phyloP scores from a whole-genome alignment of 2,113 vertebrate species.

The Dendrocopos noguchii region DNA sequence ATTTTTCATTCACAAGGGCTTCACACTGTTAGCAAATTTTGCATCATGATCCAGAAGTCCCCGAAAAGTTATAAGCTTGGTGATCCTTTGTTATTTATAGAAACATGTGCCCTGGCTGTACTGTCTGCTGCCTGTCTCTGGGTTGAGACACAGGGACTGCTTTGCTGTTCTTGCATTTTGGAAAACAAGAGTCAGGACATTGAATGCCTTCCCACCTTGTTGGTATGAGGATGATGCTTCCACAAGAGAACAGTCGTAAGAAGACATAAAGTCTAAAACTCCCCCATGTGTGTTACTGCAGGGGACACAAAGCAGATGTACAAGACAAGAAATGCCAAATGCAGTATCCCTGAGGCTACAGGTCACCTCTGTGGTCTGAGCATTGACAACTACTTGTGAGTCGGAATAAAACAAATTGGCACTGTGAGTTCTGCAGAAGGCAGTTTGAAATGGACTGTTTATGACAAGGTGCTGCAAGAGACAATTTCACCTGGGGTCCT shows the following conservation, averaged over 20 bases:
- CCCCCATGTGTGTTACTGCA: neutral
- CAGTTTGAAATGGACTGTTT: neutral
- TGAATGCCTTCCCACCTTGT: rapidly evolving
- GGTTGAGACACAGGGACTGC: neutral
- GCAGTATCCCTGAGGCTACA: neutral
- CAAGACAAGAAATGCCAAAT: neutral
- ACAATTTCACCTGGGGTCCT: neutral
- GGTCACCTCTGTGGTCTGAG: neutral
- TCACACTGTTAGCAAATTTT: neutral
- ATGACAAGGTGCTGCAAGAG: neutral
- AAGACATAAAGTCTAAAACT: neutral
- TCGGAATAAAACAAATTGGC: neutral
- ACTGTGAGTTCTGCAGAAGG: neutral
- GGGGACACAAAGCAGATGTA: neutral
- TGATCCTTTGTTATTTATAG: neutral
- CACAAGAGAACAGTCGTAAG: neutral
- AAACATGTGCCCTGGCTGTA: rapidly evolving
- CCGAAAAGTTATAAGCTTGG: neutral
- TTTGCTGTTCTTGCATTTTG: neutral
- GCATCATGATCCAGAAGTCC: neutral
- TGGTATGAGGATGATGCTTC: neutral
- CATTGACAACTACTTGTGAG: neutral
- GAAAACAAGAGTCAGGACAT: neutral
- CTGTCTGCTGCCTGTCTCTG: neutral
- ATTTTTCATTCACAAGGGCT: neutral